These are phyloP conservation scores for Chrysomallon squamiferum DNA, from an alignment of 1,140 invertebrate species.

Conservation along the genomic window DNA sequence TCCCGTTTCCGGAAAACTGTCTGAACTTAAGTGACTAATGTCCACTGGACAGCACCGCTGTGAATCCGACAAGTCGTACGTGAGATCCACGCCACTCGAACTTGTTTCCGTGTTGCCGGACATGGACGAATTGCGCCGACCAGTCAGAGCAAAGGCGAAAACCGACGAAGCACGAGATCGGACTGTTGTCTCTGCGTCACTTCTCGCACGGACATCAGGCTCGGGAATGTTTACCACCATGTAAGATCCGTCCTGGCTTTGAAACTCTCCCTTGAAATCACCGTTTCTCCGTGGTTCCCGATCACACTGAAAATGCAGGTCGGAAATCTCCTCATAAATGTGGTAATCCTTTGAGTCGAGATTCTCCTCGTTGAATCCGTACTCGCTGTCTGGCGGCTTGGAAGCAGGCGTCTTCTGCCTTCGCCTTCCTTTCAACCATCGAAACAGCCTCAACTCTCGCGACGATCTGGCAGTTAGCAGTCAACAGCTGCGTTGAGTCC, in stretches of 20 bases:
- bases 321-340: slow-evolving; percentile 45
- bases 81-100: not conserved
- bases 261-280: not conserved
- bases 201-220: not conserved
- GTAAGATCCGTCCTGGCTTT: slow-evolving; percentile 11
- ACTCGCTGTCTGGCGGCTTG: slow-evolving; percentile 27
- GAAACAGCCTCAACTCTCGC: too few relatives aligned
- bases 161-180: too few relatives aligned
- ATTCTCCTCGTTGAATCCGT: slow-evolving; percentile 40
- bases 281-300: too few relatives aligned
- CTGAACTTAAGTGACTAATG: not conserved
- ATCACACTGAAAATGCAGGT: slow-evolving; percentile 20
- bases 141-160: slow-evolving; percentile 10
- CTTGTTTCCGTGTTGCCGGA: not conserved
- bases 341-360: slow-evolving; percentile 24
- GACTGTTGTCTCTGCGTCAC: too few relatives aligned
- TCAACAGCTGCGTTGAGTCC: too few relatives aligned
- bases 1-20: not conserved
- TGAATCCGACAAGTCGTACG: not conserved
- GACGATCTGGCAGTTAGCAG: too few relatives aligned
- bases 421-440: slow-evolving; percentile 38
- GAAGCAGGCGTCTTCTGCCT: slow-evolving; percentile 19
- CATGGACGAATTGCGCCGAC: not conserved
- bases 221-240: slow-evolving; percentile 18
- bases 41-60: too few relatives aligned